A percentile compares a stretch with the other conserved stretches of the same genome.
phyloP scores from a whole-genome alignment of 2,113 vertebrate genomes.

The Amia ocellicauda region DNA sequence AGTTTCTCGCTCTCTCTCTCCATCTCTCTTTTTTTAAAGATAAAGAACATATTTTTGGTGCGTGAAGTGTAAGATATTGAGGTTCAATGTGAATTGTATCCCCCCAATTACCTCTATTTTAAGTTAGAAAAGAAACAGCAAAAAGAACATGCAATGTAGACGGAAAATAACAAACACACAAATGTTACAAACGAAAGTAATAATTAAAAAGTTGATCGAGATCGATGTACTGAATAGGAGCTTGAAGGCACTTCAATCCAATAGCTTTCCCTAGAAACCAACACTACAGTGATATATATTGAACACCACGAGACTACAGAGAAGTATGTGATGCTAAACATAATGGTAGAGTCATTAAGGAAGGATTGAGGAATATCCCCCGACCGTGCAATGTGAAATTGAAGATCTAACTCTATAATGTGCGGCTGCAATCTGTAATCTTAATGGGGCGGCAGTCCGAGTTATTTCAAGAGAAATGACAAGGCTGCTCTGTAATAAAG shows the following conservation, averaged over 20 bases:
- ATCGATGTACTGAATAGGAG: slow-evolving; percentile 25
- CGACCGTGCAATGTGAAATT: too few species aligned
- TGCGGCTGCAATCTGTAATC: too few species aligned
- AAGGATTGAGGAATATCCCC: too few species aligned
- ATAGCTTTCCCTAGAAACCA: slow-evolving; percentile 19
- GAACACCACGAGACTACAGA: too few species aligned
- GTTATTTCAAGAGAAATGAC: too few species aligned
- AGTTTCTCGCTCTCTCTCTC: neutral
- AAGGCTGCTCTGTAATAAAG: too few species aligned
- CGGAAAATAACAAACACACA: neutral
- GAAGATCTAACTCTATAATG: too few species aligned
- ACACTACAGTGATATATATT: too few species aligned
- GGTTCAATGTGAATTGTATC: slow-evolving; percentile 40
- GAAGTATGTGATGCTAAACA: too few species aligned
- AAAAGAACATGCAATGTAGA: neutral
- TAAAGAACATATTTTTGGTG: slow-evolving; percentile 68
- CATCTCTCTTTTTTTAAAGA: slow-evolving; percentile 46
- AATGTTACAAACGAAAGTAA: slow-evolving; percentile 26
- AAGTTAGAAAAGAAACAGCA: slow-evolving; percentile 13
- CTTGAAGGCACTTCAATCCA: slow-evolving; percentile 45
- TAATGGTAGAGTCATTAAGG: too few species aligned
- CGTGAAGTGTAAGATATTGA: slow-evolving; percentile 59
- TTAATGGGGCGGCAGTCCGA: too few species aligned
- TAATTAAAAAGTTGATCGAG: slow-evolving; percentile 16
- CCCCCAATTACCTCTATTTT: slow-evolving; percentile 56